Evolutionary conservation across 2,888 invertebrate species (phyloP), one percentile per base, ranked within the genome.

Genomic region (Octonoba sinensis): DNA sequence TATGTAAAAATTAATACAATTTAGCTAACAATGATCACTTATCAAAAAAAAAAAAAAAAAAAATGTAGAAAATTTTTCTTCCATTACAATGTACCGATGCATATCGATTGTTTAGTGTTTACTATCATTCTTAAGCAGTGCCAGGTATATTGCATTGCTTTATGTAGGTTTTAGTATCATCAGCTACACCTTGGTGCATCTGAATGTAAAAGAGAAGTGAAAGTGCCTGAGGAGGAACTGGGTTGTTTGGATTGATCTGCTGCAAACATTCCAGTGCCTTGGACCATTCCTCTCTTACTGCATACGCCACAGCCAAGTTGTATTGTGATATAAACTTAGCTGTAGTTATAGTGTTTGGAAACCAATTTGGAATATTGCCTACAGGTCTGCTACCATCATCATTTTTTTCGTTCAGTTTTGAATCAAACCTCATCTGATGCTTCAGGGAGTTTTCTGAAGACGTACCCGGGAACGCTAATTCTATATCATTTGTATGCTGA

Each of bases 281-380:
- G 83, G 93, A 93, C 60, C 92, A 90, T 87, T 95, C 94, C 3
- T 93, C 94, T 81, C 93, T 91, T 60, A 94, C 90, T 16, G 93
- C 92, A 87, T 93, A 92, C 12, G 93, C 92, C 1, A 94, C 93
- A 6, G 94, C 93, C 84, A 94, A 90, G 89, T 95, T 95, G 87
- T 95, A 95, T 84, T 93, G 92, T 86, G 94, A 90, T 36, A 94
- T 91, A n/a, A 92, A 92, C 86, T 92, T 91, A 0, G 93, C 93
- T 18, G 92, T 92, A 84, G 90, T 47, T 57, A 81, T 88, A 0
- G 93, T 62, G 62, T 73, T 69, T 27, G 79, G 93, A 85, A 90
- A 91, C 93, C 93, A 92, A 86, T 71, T 82, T 2, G 74, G 81
- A n/a, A 82, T 64, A 66, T 82, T 74, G 0, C 81, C 81, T 0